Percentiles rank a stretch among this genome's conserved stretches.
Conservation (phyloP, 2,888 invertebrate genomes). For the Chromoteleia sp. region DNA sequence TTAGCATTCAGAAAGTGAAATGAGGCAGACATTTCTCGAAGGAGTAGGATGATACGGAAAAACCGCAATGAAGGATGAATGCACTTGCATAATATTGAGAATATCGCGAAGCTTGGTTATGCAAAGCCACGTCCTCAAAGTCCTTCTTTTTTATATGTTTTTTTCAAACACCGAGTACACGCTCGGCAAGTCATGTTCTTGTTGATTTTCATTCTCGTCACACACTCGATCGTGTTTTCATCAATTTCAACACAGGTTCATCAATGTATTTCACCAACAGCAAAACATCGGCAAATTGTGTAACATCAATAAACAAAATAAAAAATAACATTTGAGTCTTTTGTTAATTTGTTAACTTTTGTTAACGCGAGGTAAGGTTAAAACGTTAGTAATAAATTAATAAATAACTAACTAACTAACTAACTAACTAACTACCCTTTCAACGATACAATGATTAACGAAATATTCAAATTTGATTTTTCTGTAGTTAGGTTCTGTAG, state of each 20-base stretch:
- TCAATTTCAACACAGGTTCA: slow-evolving; percentile 34
- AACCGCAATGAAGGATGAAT: slow-evolving; percentile 56
- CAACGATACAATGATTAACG: no score
- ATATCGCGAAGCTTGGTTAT: slow-evolving; percentile 65
- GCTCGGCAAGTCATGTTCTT: slow-evolving; percentile 33
- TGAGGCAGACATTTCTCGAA: slow-evolving; percentile 54
- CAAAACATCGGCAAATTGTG: slow-evolving; percentile 8
- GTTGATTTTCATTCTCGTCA: slow-evolving; percentile 59
- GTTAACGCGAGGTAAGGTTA: no score
- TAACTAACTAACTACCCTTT: no score
- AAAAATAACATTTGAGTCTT: no score
- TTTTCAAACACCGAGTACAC: slow-evolving; percentile 21
- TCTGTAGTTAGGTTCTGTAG: no score
- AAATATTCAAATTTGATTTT: no score
- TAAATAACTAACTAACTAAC: no score
- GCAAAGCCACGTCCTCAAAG: slow-evolving; percentile 63
- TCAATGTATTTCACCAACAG: slow-evolving; percentile 9
- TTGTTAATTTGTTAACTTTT: no score
- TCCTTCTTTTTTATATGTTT: slow-evolving; percentile 32
- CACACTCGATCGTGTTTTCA: slow-evolving; percentile 56
- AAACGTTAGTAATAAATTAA: no score
- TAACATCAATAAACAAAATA: slow-evolving; percentile 3
- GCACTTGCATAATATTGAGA: slow-evolving; percentile 68
- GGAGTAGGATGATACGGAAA: slow-evolving; percentile 49
- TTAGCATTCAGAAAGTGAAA: slow-evolving; percentile 67